Base-by-base conservation (phyloP, 1,140 invertebrate species). In the Charaxes varanes region DNA sequence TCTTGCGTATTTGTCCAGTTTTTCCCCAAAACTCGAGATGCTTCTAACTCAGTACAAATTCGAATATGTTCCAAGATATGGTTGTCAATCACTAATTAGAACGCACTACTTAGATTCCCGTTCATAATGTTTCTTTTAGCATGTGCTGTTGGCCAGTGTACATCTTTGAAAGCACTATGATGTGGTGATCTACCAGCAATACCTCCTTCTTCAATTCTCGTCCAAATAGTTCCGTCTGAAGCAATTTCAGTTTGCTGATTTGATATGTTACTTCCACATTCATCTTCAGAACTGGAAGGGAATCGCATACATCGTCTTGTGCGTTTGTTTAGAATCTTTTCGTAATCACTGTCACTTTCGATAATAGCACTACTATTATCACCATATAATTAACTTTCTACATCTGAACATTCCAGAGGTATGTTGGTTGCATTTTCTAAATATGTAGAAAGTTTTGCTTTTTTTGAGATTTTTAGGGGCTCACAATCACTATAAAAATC, bases 171-270 rank as follows among this genome's bases (percentile, higher is more conserved):
- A 30, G 17, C 27, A 30, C 17, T 40, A 30, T 40, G 27, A 22
- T 2, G 0, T 19, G 36, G 36, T 21, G 4, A 40, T 30, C 36
- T 28, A 40, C 36, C 36, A 40, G 10, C 18, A 19, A 30, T 6
- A 30, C 38, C 38, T 23, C 19, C 38, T 32, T 32, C 38, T 32
- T 41, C 38, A 31, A 41, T 32, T 41, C 21, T 32, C 30, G 27
- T 42, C 40, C 40, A 42, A 42, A 34, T 42, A 26, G 30, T 42
- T 42, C 36, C 26, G 24, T 27, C 22, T 31, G 23, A 17, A 27
- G 19, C 30, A 4, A 28, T 28, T 28, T 28, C 27, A 13, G 27
- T 28, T 23, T 23, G 22, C 22, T 23, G 22, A 23, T 23, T 23
- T 23, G 22, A 2, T 23, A 8, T 8, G 22, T 23, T 23, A 23